A percentile compares a stretch with the other conserved stretches of the same genome.
phyloP scores from a whole-genome alignment of 2,888 invertebrate species.

The Gortyna flavago region DNA sequence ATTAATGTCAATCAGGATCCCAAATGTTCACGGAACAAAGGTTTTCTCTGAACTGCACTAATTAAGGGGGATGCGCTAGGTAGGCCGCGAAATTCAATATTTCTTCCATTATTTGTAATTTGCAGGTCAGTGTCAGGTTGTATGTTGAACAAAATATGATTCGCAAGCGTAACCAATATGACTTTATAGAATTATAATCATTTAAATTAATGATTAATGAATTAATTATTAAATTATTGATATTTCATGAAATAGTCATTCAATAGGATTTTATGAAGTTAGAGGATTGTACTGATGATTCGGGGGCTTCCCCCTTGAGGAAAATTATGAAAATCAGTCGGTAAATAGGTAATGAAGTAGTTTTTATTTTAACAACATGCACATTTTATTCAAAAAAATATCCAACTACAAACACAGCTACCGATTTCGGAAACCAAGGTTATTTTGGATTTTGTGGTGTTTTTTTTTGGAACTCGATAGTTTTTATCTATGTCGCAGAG shows the following conservation, averaged over 20 bases:
- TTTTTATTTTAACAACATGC: neutral
- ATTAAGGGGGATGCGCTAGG: neutral
- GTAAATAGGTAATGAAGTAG: conserved; percentile 7
- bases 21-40: conserved; percentile 10
- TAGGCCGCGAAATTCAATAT: neutral
- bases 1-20: conserved; percentile 47
- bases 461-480: too few species aligned
- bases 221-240: too few species aligned
- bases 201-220: too few species aligned
- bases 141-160: neutral
- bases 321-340: conserved; percentile 3
- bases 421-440: too few species aligned
- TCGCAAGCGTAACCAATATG: too few species aligned
- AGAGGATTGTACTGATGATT: neutral
- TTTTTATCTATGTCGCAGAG: neutral
- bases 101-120: too few species aligned
- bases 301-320: neutral
- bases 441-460: too few species aligned
- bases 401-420: too few species aligned
- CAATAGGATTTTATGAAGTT: neutral
- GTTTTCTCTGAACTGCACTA: conserved; percentile 3
- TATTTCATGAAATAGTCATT: neutral
- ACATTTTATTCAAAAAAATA: neutral
- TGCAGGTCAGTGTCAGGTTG: neutral
- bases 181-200: neutral